Evolutionary conservation across 2,113 vertebrate genomes (phyloP).

Genomic region (Monopterus albus): DNA sequence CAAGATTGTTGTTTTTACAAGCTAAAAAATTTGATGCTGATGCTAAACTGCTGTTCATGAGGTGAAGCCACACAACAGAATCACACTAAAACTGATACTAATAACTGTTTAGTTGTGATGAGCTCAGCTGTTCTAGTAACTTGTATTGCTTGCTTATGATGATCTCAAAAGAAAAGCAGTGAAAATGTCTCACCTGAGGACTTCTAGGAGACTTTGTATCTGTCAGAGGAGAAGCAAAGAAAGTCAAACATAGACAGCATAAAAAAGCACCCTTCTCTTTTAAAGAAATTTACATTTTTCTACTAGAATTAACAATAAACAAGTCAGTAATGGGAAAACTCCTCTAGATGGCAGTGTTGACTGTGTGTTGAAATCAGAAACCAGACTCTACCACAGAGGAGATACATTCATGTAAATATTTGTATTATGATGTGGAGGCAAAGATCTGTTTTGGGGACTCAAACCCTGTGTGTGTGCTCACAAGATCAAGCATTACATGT

Average conservation of each 20-base stretch:
- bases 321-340: neutral
- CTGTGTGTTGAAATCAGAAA: neutral
- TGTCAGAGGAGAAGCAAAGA: slow-evolving; percentile 31
- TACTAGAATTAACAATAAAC: neutral
- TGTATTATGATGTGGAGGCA: neutral
- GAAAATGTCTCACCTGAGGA: slow-evolving; percentile 67
- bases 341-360: slow-evolving; percentile 70
- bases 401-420: neutral
- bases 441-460: neutral
- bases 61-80: neutral
- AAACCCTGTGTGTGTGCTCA: neutral
- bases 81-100: neutral
- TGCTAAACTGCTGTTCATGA: slow-evolving; percentile 5
- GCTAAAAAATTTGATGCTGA: neutral
- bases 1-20: neutral
- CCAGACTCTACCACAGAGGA: neutral
- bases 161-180: neutral
- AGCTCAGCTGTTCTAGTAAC: neutral
- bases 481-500: no score
- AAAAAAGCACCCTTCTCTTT: neutral
- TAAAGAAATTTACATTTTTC: neutral
- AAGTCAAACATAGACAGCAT: neutral
- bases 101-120: neutral
- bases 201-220: slow-evolving; percentile 66
- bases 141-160: neutral